Conservation (phyloP, 2,797 vertebrate genomes). For the Gadopsis marmoratus region DNA sequence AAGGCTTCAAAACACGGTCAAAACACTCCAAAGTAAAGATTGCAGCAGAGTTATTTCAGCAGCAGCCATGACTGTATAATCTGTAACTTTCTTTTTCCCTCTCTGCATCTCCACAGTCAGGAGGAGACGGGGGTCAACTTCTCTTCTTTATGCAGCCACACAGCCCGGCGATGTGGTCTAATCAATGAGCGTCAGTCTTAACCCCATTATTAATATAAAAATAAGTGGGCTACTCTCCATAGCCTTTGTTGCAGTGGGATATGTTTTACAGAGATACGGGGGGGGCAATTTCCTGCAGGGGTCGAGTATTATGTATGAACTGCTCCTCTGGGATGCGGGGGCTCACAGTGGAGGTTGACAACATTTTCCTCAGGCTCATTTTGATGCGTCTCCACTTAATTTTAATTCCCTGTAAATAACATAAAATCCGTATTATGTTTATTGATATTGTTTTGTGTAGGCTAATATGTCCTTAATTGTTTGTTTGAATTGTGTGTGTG, state of each 20-base stretch:
- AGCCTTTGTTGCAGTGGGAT: constrained; percentile 76
- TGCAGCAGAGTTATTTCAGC: constrained; percentile 53
- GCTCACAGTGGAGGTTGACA: constrained; percentile 67
- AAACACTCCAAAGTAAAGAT: constrained; percentile 19
- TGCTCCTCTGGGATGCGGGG: constrained; percentile 60
- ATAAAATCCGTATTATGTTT: constrained; percentile 46
- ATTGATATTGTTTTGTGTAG: constrained; percentile 43
- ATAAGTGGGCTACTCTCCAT: constrained; percentile 68
- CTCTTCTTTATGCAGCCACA: constrained; percentile 59
- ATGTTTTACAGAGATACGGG: constrained; percentile 80
- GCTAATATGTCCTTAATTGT: constrained; percentile 39
- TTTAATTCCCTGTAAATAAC: constrained; percentile 66
- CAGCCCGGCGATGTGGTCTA: constrained; percentile 72
- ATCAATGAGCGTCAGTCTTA: constrained; percentile 79
- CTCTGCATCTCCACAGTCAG: constrained; percentile 45
- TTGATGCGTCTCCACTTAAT: constrained; percentile 57
- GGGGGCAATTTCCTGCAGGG: constrained; percentile 75
- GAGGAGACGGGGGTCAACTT: constrained; percentile 64
- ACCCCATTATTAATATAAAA: constrained; percentile 79
- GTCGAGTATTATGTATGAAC: constrained; percentile 68
- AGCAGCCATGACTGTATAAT: constrained; percentile 59
- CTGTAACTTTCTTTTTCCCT: constrained; percentile 51
- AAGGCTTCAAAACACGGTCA: constrained; percentile 50
- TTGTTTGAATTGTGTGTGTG: constrained; percentile 32
- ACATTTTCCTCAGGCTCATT: constrained; percentile 65